Percentiles rank a stretch among this genome's conserved stretches.
Conservation (phyloP, 1,140 invertebrate genomes). For the Ditylenchus dipsaci region DNA sequence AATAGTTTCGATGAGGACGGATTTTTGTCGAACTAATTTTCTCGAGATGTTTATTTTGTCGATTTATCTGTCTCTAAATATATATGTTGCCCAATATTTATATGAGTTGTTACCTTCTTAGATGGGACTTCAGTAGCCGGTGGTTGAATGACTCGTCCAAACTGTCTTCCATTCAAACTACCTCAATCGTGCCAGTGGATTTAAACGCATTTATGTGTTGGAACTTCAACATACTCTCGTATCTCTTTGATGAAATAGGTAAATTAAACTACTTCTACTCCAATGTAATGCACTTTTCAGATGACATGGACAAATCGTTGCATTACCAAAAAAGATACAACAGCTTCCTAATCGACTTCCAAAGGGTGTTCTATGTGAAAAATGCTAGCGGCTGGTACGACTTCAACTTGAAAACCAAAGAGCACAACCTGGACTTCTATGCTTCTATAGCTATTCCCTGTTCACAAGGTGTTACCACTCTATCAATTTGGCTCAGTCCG, state of each 20-base stretch:
- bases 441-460: conserved; percentile 75
- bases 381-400: conserved; percentile 75
- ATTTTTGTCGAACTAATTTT: too few species aligned
- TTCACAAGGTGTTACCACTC: conserved; percentile 67
- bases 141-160: conserved; percentile 56
- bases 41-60: too few species aligned
- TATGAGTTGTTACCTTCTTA: background rate
- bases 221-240: conserved; percentile 58
- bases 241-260: conserved; percentile 60
- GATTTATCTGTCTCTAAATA: too few species aligned
- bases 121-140: conserved; percentile 59
- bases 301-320: conserved; percentile 24
- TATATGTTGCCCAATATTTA: too few species aligned
- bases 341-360: conserved; percentile 29
- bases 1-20: too few species aligned
- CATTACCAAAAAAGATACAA: conserved; percentile 21
- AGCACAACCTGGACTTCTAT: conserved; percentile 72
- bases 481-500: conserved; percentile 61
- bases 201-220: conserved; percentile 60
- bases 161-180: conserved; percentile 57
- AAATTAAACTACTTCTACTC: conserved; percentile 67
- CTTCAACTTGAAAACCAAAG: conserved; percentile 44
- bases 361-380: conserved; percentile 75
- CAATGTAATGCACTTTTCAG: conserved; percentile 64
- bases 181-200: conserved; percentile 60